Evolutionary conservation across 2,888 invertebrate genomes (phyloP), one percentile per base, ranked within the genome.

Genomic region (Lydus trimaculatus): DNA sequence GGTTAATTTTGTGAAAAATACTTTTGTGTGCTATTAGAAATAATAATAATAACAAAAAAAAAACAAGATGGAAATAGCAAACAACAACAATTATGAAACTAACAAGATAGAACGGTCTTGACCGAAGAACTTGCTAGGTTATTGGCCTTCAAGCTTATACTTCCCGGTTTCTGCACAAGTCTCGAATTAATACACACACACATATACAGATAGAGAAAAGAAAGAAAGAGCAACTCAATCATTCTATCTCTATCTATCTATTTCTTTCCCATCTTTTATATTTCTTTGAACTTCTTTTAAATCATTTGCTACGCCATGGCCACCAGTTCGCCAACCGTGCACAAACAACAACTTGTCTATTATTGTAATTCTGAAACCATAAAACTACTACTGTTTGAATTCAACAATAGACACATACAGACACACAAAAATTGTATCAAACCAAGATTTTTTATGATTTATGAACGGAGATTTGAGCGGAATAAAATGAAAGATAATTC

Each of bases 251-350:
- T 43, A n/a, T 43, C 43, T n/a, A 13, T 43, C 43, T 43, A 43
- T 43, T 17, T 76, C 76, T 36, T 36, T 36, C 36, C 36, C 36
- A 43, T 43, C 43, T 43, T 43, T 43, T 17, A 28, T 39, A 39
- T 79, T 78, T 78, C 78, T 77, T 75, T 63, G 72, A 73, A 72
- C 75, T 75, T 78, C 75, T 76, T 78, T 73, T 76, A 67, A 79
- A 75, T 77, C 79, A 80, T 80, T 80, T 77, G 79, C 79, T 76
- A 79, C 77, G 79, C 78, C 76, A 75, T 77, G 76, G 76, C 77
- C 43, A 43, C n/a, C 78, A 78, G 75, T 77, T 77, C 76, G 75
- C 77, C 79, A 78, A 79, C 74, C 80, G 78, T 78, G 77, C 74
- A 79, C 79, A 76, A 79, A 76, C 70, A 43, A 76, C 70, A 36